Evolutionary conservation across 2,888 invertebrate species (phyloP).

Genomic region (Leptogaster cylindrica): DNA sequence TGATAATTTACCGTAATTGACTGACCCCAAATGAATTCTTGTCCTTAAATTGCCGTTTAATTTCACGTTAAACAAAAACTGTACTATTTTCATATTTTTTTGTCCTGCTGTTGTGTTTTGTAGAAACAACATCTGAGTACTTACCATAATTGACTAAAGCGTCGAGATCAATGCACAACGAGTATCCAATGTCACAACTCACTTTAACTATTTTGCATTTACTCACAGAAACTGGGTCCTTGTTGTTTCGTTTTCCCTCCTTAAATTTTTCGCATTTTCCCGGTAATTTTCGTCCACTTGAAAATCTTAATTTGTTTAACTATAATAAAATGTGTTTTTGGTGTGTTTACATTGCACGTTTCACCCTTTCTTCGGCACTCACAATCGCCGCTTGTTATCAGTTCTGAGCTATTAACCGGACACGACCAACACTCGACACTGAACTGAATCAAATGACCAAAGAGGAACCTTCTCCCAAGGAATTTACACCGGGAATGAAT

Average conservation of each 20-base stretch:
- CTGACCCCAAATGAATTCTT: too few species aligned
- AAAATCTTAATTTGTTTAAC: too few species aligned
- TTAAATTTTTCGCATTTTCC: too few species aligned
- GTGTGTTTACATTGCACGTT: constrained; percentile 6
- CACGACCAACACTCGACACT: neutral
- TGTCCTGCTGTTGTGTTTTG: neutral
- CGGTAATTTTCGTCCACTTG: too few species aligned
- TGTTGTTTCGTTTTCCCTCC: too few species aligned
- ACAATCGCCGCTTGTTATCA: too few species aligned
- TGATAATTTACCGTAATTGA: too few species aligned
- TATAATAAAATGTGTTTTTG: too few species aligned
- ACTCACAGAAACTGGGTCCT: too few species aligned
- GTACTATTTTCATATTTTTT: neutral
- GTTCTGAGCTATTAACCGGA: too few species aligned
- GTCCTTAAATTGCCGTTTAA: neutral
- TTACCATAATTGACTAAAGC: constrained; percentile 3
- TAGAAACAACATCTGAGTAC: neutral
- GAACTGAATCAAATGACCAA: neutral
- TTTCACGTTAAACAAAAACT: neutral
- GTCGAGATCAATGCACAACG: neutral
- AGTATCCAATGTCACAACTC: neutral
- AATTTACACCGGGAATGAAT: constrained; percentile 17
- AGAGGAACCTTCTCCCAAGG: constrained; percentile 13
- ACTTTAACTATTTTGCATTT: too few species aligned
- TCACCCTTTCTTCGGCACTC: too few species aligned